Evolutionary conservation across 2,888 invertebrate species (phyloP).

Genomic region (Pinctada fucata): DNA sequence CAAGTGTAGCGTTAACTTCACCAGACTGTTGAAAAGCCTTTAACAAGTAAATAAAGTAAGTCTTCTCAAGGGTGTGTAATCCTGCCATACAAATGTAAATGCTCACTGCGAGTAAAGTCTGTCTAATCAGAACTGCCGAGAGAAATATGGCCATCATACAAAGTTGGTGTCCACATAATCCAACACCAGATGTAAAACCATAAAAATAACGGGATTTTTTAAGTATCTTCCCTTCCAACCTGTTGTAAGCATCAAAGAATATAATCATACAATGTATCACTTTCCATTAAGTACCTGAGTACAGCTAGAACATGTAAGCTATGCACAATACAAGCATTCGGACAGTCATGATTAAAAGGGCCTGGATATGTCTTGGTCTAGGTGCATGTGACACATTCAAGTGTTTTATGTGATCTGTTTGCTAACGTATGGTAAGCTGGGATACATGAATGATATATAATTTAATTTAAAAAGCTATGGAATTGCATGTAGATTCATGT

Average conservation of each 20-base stretch:
- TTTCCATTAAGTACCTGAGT: too few species aligned
- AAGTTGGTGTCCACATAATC: constrained; percentile 28
- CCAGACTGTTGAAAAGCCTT: constrained; percentile 9
- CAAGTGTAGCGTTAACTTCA: background rate
- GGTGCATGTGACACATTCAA: too few species aligned
- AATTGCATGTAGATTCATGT: too few species aligned
- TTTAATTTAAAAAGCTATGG: too few species aligned
- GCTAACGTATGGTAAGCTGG: too few species aligned
- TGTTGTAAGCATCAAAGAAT: background rate
- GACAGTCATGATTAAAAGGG: too few species aligned
- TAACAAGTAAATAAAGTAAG: constrained; percentile 2
- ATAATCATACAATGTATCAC: too few species aligned
- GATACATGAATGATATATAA: too few species aligned
- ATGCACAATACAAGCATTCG: too few species aligned
- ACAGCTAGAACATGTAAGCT: too few species aligned
- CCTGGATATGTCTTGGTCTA: too few species aligned
- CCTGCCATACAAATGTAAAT: constrained; percentile 35
- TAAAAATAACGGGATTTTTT: background rate
- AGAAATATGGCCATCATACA: constrained; percentile 35
- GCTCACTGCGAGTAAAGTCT: constrained; percentile 22
- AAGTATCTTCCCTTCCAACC: background rate
- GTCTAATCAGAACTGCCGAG: constrained; percentile 15
- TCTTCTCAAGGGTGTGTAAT: constrained; percentile 30
- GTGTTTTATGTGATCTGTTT: too few species aligned
- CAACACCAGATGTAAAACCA: background rate